Base-by-base conservation (phyloP, 2,113 vertebrate species). In the Halcyon malimbica region DNA sequence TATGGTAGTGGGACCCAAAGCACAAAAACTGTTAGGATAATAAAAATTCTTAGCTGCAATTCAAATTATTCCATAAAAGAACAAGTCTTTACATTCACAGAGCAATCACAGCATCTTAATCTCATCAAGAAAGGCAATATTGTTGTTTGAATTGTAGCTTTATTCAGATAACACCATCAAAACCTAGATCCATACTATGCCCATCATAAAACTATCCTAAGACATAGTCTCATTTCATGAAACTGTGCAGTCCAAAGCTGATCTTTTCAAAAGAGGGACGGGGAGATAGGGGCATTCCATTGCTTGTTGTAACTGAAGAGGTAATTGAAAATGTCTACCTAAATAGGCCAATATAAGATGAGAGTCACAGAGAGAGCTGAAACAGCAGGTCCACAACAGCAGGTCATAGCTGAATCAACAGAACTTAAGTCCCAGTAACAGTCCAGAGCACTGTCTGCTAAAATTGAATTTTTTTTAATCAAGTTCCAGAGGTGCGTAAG, bases 391-490 rank as follows among this genome's bases (percentile, higher is more conserved):
- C 33, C 63, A 35, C 62, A 23, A 15, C 33, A 80, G 53, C 35
- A 77, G 26, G 73, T 67, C 60, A 35, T 3, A 75, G 46, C 87
- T 97, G 90, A 46, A 77, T 90, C 67, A 95, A 65, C 86, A 90
- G 63, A 92, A 90, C 59, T 54, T 42, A n/a, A 57, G 74, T 59
- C 54, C 31, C 41, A 80, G 63, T 46, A 68, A 75, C 51, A 78
- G 65, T 35, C 54, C 73, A 74, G 16, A 83, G 23, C 26, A 53
- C 59, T 31, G 42, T 29, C 79, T 94, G 60, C 64, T 91, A 73
- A 93, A 90, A 90, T 20, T 50, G 63, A 50, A 54, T 26, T 53
- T 95, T 91, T 91, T 95, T 95, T 57, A 82, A 96, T 87, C 57
- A 86, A 77, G 41, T 42, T 31, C 76, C 37, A 77, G 79, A 69